Evolutionary conservation across 2,113 vertebrate genomes (phyloP).

Genomic region (Parus major): DNA sequence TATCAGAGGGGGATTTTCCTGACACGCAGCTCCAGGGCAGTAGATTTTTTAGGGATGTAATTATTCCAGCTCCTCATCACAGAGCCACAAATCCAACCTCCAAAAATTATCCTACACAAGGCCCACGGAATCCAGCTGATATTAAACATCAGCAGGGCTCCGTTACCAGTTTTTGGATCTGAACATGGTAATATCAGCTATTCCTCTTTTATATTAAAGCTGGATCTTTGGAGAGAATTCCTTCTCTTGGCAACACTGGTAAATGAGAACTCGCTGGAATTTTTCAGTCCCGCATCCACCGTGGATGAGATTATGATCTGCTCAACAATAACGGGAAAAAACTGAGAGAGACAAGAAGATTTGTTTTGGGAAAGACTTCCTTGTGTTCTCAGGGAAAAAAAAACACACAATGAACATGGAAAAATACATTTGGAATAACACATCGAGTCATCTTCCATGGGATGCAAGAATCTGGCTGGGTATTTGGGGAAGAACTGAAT

Average conservation of each 20-base stretch:
- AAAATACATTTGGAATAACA: neutral
- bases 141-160: slow-evolving; percentile 23
- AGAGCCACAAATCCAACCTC: neutral
- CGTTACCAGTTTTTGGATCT: neutral
- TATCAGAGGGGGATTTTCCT: neutral
- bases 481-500: fast-evolving
- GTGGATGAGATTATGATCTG: slow-evolving; percentile 37
- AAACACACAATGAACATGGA: neutral
- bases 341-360: neutral
- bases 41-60: neutral
- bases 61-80: neutral
- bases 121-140: neutral
- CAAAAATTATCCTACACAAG: neutral
- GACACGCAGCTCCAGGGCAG: neutral
- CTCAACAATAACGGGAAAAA: neutral
- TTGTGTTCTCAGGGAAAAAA: neutral
- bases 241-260: neutral
- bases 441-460: neutral
- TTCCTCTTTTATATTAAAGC: slow-evolving; percentile 58
- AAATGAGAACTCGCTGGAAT: slow-evolving; percentile 22
- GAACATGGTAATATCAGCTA: slow-evolving; percentile 1
- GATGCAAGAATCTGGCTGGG: neutral
- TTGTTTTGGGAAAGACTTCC: neutral
- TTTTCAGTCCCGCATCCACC: slow-evolving; percentile 40
- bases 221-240: slow-evolving; percentile 10